These are phyloP conservation scores for Pteria penguin DNA, from an alignment of 2,888 invertebrate species.

Conservation along the genomic window DNA sequence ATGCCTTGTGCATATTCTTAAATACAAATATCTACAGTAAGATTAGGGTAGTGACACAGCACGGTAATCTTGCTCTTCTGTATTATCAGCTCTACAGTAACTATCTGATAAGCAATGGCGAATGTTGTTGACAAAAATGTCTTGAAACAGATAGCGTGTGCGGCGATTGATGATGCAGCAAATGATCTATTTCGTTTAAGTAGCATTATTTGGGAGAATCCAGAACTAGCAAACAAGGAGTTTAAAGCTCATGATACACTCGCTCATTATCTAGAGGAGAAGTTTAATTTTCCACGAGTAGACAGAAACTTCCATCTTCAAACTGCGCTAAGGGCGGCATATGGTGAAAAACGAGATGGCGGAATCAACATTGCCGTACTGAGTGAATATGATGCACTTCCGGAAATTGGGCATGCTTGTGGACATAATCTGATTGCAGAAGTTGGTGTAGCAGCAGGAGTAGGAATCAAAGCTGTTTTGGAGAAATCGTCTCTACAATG, in stretches of 20 bases:
- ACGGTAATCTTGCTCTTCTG: too few relatives aligned
- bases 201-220: slow-evolving; percentile 73
- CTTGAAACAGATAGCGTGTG: slow-evolving; percentile 45
- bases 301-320: slow-evolving; percentile 61
- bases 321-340: slow-evolving; percentile 68
- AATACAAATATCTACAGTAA: too few relatives aligned
- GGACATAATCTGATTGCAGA: slow-evolving; percentile 79
- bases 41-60: too few relatives aligned
- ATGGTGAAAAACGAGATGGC: slow-evolving; percentile 26
- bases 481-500: slow-evolving; percentile 32
- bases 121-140: slow-evolving; percentile 8
- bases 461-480: slow-evolving; percentile 71
- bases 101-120: too few relatives aligned
- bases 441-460: slow-evolving; percentile 73
- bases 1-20: too few relatives aligned
- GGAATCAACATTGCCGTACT: slow-evolving; percentile 71
- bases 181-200: slow-evolving; percentile 61
- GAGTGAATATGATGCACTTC: slow-evolving; percentile 80
- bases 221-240: slow-evolving; percentile 73
- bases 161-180: slow-evolving; percentile 44
- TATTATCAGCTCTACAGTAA: too few relatives aligned
- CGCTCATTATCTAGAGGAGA: slow-evolving; percentile 65
- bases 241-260: slow-evolving; percentile 59
- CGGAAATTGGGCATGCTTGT: slow-evolving; percentile 78
- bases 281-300: slow-evolving; percentile 32